A percentile compares a stretch with the other conserved stretches of the same genome.
phyloP scores from a whole-genome alignment of 92 coral and sea anemone genomes.

The Porites cylindrica region DNA sequence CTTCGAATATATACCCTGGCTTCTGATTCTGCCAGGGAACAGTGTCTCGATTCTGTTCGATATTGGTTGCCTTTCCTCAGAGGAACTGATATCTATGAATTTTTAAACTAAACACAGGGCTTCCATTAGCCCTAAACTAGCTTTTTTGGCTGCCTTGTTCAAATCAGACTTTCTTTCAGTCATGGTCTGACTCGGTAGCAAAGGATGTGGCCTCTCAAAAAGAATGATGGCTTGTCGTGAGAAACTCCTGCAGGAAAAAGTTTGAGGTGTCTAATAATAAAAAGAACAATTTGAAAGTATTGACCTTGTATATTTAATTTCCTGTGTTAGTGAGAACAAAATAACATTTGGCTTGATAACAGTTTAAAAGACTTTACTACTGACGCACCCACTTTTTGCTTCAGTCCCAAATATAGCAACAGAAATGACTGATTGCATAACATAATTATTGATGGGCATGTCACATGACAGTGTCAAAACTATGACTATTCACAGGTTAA shows the following conservation, averaged over 20 bases:
- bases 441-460: too few species aligned
- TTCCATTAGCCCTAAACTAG: constrained; percentile 8
- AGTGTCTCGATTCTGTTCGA: neutral
- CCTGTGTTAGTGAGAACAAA: neutral
- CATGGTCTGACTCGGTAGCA: neutral
- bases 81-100: neutral
- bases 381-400: too few species aligned
- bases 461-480: too few species aligned
- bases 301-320: neutral
- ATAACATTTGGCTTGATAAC: too few species aligned
- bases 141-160: constrained; percentile 11
- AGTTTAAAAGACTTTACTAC: too few species aligned
- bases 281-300: neutral
- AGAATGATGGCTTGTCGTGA: neutral
- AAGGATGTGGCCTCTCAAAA: neutral
- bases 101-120: neutral
- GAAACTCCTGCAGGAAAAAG: neutral
- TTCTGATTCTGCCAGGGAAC: constrained; percentile 16
- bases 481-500: too few species aligned
- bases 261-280: neutral
- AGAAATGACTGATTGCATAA: too few species aligned
- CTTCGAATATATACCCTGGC: constrained; percentile 9
- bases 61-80: neutral
- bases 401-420: too few species aligned
- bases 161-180: constrained; percentile 11